Evolutionary conservation across 2,797 vertebrate species (phyloP), one percentile per base, ranked within the genome.

Genomic region (Centropyge bicolor): DNA sequence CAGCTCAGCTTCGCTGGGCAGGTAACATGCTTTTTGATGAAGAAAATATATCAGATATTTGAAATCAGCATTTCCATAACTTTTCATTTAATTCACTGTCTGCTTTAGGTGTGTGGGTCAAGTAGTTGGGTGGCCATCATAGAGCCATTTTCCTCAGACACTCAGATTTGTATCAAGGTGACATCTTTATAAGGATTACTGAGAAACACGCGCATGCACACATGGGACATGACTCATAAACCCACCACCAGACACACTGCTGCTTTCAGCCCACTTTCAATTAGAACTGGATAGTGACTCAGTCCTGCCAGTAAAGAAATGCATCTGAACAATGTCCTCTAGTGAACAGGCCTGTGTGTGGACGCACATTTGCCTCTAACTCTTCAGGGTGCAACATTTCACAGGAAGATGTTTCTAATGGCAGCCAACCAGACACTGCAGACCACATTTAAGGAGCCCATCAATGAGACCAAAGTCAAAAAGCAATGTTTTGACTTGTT

Each of bases 251-350:
- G 65, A 88, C 65, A 82, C 74, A 73, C 67, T 81, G 74, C 86
- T 82, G 70, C 70, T 87, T 82, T 90, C 86, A 91, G 81, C 77
- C 87, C 80, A 90, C 89, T 93, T 88, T 92, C 86, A 84, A 83
- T 89, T 66, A 89, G 64, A 76, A 79, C 56, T 86, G 76, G 87
- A 87, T 74, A 85, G 84, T 92, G 92, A 94, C 88, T 93, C 92
- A 91, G 83, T 79, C 40, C 82, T 91, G 85, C 91, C 87, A 87
- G 91, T 86, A 89, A 91, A 86, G 76, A 80, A 82, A 82, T 61
- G 59, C 80, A 83, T 86, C 70, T 27, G 40, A 86, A 87, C 82
- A 88, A 88, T 85, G 81, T 68, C 70, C 62, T 83, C 48, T 43
- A 55, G 72, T 75, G 75, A 85, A 70, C 40, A 64, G 48, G 76